Evolutionary conservation across 2,888 invertebrate genomes (phyloP), one percentile per base, ranked within the genome.

Genomic region (Heteropelma amictum): DNA sequence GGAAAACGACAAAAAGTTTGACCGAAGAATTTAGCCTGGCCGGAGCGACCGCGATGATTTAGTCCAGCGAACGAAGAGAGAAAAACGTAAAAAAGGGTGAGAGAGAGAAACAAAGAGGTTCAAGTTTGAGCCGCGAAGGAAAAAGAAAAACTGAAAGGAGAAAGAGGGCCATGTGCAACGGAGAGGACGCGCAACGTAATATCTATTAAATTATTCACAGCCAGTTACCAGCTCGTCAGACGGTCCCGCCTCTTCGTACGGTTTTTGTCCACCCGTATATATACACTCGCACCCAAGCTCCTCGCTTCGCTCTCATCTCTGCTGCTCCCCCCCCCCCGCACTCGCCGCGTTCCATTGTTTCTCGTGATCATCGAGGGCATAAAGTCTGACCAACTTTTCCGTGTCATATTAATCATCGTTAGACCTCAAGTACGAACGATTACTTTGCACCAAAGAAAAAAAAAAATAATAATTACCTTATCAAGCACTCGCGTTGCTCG

Each of bases 131-230:
- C 35, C 35, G 30, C n/a, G 4, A 3, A n/a, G 12, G 45, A 23
- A 45, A 45, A 23, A 6, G 23, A 45, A 21, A 45, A 21, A 21
- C 33, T 19, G 72, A 40, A 53, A 67, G 17, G 56, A 53, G 42
- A 47, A 53, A 75, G 28, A 45, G 69, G 5, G 10, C n/a, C 14
- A 28, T 42, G 30, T 42, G 77, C 42, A 65, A 17, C 10, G 63
- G 68, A 51, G 56, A 61, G 64, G 68, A 75, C 72, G 78, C 74
- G 78, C 80, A 79, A 81, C 78, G 79, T 70, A 83, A 83, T 81
- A 81, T 82, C 82, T 82, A 83, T 84, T 84, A 84, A 83, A 85
- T 85, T 85, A 85, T 84, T 85, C 85, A 84, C 84, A 84, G 83
- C 79, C 82, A 83, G 84, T 85, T 85, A 84, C 83, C 84, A 81